phyloP scores from a whole-genome alignment of 1,140 invertebrate species.

The Riptortus pedestris region DNA sequence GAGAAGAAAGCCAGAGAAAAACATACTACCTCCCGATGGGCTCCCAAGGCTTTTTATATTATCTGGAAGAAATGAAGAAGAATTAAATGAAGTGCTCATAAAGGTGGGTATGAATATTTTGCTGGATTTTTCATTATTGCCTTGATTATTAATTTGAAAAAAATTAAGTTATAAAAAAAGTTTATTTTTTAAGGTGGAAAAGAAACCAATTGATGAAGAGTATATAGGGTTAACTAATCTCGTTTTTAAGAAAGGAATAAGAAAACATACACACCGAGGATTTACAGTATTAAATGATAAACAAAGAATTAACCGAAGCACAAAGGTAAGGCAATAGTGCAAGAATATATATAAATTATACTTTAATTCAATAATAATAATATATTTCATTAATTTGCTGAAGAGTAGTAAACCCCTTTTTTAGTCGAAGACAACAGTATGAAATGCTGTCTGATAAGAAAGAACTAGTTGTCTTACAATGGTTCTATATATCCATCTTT shows the following conservation, averaged over 20 bases:
- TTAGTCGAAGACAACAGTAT: no score
- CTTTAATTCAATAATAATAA: background rate
- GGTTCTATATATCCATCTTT: no score
- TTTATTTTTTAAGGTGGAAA: background rate
- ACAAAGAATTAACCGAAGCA: background rate
- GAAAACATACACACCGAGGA: slow-evolving; percentile 19
- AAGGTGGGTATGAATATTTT: slow-evolving; percentile 22
- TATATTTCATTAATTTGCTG: no score
- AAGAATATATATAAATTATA: background rate
- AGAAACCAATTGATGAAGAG: slow-evolving; percentile 41
- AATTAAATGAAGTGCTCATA: slow-evolving; percentile 27
- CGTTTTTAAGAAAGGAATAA: slow-evolving; percentile 10
- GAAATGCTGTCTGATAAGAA: background rate
- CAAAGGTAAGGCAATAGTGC: background rate
- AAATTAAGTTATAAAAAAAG: background rate
- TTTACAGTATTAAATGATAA: slow-evolving; percentile 30
- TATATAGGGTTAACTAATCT: slow-evolving; percentile 19
- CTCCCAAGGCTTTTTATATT: slow-evolving; percentile 31
- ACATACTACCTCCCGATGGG: slow-evolving; percentile 27
- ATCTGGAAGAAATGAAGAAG: slow-evolving; percentile 31
- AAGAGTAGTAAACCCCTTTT: background rate
- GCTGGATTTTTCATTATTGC: background rate
- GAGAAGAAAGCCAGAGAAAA: background rate
- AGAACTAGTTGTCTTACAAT: background rate
- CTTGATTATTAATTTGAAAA: background rate